Base-by-base conservation (phyloP, 2,113 vertebrate genomes). In the Pantherophis guttatus region DNA sequence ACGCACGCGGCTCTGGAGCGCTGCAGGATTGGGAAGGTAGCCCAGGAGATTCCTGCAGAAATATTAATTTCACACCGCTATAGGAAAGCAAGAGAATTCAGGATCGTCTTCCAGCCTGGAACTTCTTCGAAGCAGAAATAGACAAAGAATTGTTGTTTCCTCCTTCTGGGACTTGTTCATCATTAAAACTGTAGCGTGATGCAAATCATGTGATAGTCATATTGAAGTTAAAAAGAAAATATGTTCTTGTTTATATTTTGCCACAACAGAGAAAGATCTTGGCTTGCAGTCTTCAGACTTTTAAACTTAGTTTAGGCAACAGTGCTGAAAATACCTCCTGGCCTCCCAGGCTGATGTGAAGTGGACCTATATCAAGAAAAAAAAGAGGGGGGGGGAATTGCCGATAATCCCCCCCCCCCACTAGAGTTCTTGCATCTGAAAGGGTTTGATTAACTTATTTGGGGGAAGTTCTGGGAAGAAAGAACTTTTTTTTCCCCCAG, bases 1-100 rank as follows among this genome's bases (percentile, higher is more conserved):
- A 48, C 96, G 95, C 95, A 95, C 94, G 92, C 94, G 94, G 95
- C 95, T 0, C 70, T 90, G 94, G 94, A 95, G 90, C 88, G 57
- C 59, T 91, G 95, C 26, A 85, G 50, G 88, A 44, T 89, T 91
- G 57, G 55, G 88, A 62, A 65, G 5, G 89, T 8, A 54, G 81
- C n/a, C 52, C 29, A 39, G 90, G 81, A 58, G 29, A 58, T 85
- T 90, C 81, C 9, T 95, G 95, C 94, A 54, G 65, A 91, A 91
- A 94, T 92, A 92, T 89, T 70, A 23, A 93, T 33, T 24, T 94
- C 91, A 93, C 93, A 26, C 48, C 3, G 13, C n/a, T 87, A 88
- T 93, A 96, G 58, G 94, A 93, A 52, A 92, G 93, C 57, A 55
- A 26, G 90, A 90, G 57, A 65, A 90, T 89, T 48, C 89, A 48